Evolutionary conservation across 2,113 vertebrate species (phyloP).

Genomic region (Anhinga anhinga): DNA sequence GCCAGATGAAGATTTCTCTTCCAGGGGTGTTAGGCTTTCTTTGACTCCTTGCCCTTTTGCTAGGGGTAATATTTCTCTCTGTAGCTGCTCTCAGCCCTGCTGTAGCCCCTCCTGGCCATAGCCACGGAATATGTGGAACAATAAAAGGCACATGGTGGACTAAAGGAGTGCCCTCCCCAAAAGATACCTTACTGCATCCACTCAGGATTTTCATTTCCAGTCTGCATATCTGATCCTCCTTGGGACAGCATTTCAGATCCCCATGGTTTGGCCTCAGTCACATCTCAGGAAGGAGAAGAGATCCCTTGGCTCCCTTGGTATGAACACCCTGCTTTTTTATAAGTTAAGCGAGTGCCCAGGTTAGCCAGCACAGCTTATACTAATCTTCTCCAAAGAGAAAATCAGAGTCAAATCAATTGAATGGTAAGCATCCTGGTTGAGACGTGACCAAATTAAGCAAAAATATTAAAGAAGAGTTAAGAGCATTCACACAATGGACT

Average conservation of each 20-base stretch:
- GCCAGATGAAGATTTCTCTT: not conserved
- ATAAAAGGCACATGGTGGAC: not conserved
- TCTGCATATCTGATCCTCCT: not conserved
- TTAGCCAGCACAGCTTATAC: not conserved
- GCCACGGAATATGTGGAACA: not conserved
- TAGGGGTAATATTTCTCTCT: not conserved
- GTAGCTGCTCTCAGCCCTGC: not conserved
- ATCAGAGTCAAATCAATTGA: not conserved
- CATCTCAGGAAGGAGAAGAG: not conserved
- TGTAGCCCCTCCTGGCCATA: not conserved
- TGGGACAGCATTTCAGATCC: not conserved
- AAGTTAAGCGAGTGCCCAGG: not conserved
- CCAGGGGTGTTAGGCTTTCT: not conserved
- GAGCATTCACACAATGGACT: not conserved
- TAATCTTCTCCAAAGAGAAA: not conserved
- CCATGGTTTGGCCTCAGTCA: not conserved
- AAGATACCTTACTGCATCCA: not conserved
- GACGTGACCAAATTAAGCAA: not conserved
- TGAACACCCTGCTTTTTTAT: not conserved
- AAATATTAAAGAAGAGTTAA: not conserved
- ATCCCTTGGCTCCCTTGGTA: not conserved
- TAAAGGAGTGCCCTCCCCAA: not conserved
- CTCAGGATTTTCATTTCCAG: not conserved
- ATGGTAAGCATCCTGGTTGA: not conserved
- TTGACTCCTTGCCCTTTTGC: not conserved